Conservation (phyloP, 2,797 vertebrate genomes). For the Arctocebus calabarensis region DNA sequence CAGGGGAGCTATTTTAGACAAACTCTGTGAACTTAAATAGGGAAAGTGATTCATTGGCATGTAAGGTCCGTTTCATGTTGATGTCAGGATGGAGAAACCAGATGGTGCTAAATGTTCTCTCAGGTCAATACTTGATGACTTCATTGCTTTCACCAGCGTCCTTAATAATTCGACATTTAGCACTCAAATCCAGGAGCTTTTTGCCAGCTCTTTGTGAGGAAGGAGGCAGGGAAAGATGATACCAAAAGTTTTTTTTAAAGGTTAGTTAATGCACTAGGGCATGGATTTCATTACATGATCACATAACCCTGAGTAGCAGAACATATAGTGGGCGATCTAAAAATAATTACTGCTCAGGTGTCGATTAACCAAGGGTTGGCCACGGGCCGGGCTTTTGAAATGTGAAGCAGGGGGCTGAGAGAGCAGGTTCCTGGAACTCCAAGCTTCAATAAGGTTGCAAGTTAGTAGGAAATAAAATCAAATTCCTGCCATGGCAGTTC, state of each 20-base stretch:
- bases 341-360: conserved; percentile 82
- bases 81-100: conserved; percentile 82
- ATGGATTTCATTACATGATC: conserved; percentile 83
- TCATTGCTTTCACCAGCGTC: conserved; percentile 81
- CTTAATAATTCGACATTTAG: conserved; percentile 83
- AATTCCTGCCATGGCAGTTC: conserved; percentile 26
- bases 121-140: conserved; percentile 84
- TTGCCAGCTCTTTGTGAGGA: conserved; percentile 77
- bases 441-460: background rate
- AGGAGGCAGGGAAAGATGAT: conserved; percentile 57
- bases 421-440: conserved; percentile 37
- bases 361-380: conserved; percentile 74
- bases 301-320: conserved; percentile 84
- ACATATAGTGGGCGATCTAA: conserved; percentile 83
- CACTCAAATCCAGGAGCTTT: conserved; percentile 78
- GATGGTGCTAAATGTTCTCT: conserved; percentile 84
- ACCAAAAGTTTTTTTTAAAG: conserved; percentile 79
- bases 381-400: conserved; percentile 66
- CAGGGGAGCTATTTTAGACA: conserved; percentile 81
- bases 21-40: conserved; percentile 82
- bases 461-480: conserved; percentile 44
- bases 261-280: conserved; percentile 83
- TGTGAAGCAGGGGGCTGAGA: conserved; percentile 54
- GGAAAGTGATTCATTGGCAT: conserved; percentile 83
- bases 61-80: conserved; percentile 76